phyloP scores from a whole-genome alignment of 2,113 vertebrate species.

The Myotis yumanensis region DNA sequence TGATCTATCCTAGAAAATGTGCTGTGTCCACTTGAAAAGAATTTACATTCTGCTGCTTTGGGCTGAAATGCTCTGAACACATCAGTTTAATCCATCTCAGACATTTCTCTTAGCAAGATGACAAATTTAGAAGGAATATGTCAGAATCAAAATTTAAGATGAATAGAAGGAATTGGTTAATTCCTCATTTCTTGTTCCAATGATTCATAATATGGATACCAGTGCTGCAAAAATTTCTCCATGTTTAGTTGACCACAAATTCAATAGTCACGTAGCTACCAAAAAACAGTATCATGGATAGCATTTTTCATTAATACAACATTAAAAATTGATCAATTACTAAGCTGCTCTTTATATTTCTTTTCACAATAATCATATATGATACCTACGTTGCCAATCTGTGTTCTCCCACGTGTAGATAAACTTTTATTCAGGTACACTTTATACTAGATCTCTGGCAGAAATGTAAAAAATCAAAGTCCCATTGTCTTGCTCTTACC shows the following conservation, averaged over 20 bases:
- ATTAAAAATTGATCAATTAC: not conserved
- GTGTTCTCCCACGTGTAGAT: not conserved
- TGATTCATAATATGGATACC: not conserved
- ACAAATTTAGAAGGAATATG: not conserved
- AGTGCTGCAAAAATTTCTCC: not conserved
- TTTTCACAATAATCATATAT: not conserved
- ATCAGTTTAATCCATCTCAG: not conserved
- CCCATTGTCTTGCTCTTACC: not conserved
- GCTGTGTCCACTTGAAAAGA: not conserved
- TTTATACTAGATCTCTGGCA: not conserved
- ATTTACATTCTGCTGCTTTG: not conserved
- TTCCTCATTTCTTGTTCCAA: not conserved
- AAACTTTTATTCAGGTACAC: not conserved
- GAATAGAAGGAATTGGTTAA: not conserved
- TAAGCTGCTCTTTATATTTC: not conserved
- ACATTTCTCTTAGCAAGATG: not conserved
- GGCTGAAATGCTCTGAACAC: not conserved
- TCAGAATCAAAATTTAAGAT: constrained; percentile 9
- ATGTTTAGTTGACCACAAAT: not conserved
- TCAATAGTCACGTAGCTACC: not conserved
- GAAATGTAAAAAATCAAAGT: not conserved
- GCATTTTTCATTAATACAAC: not conserved
- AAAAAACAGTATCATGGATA: not conserved
- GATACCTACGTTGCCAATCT: not conserved
- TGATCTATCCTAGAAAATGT: not conserved